Percentiles rank a stretch among this genome's conserved stretches.
phyloP scores from a whole-genome alignment of 2,797 vertebrate species.

The Dendrocincla fuliginosa region DNA sequence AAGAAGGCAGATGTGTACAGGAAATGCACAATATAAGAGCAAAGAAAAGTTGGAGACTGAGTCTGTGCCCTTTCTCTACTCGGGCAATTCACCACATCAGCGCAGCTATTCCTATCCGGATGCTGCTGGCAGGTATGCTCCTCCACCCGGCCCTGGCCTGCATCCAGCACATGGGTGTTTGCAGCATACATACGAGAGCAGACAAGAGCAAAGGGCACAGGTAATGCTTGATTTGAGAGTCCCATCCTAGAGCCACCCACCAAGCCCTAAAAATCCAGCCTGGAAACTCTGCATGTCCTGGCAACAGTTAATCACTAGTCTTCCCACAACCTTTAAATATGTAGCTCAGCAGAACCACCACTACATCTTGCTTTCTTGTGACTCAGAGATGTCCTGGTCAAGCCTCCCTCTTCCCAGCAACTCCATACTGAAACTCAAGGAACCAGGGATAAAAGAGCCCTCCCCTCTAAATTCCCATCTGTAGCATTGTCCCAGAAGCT shows the following conservation, averaged over 20 bases:
- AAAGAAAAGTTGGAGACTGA: not conserved
- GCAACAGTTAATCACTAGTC: not conserved
- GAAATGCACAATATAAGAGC: not conserved
- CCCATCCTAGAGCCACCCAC: not conserved
- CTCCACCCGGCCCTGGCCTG: not conserved
- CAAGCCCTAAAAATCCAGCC: not conserved
- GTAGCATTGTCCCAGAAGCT: not conserved
- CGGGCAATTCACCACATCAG: accelerated
- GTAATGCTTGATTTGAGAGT: not conserved
- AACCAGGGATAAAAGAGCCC: not conserved
- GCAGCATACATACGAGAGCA: not conserved
- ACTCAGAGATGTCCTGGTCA: not conserved
- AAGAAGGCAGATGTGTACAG: not conserved
- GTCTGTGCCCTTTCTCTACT: accelerated
- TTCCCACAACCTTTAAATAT: not conserved
- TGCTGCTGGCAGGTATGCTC: accelerated
- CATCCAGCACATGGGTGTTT: not conserved
- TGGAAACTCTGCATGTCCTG: not conserved
- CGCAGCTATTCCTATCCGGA: not conserved
- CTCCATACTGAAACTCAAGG: not conserved
- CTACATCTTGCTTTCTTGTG: not conserved
- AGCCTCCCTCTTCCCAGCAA: not conserved
- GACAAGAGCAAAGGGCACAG: not conserved
- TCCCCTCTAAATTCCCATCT: not conserved
- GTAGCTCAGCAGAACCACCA: not conserved